phyloP scores from a whole-genome alignment of 2,888 invertebrate genomes.

The Sussaba pulchella region DNA sequence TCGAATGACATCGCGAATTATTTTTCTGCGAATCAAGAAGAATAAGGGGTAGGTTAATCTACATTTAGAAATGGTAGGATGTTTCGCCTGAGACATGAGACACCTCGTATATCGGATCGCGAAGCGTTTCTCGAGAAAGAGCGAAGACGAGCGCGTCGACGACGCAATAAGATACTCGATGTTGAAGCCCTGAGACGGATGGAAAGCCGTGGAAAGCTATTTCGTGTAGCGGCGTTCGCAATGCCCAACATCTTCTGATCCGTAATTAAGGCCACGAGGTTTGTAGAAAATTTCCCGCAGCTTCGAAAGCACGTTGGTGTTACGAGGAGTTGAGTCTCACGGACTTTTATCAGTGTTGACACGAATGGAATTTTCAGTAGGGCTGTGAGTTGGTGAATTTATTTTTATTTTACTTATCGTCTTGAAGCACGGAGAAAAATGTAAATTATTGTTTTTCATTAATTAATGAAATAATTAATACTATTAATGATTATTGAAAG shows the following conservation, averaged over 20 bases:
- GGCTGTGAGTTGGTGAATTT: neutral
- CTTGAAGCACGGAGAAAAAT: no score
- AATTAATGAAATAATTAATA: no score
- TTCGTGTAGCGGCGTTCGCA: constrained; percentile 40
- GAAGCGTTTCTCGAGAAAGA: constrained; percentile 39
- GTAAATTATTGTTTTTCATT: no score
- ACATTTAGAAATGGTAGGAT: neutral
- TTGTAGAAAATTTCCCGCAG: neutral
- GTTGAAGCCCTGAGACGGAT: constrained; percentile 21
- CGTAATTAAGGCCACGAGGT: neutral
- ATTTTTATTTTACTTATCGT: neutral
- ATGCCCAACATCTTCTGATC: constrained; percentile 39
- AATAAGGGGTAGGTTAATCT: no score
- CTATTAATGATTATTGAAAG: no score
- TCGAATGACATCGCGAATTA: no score
- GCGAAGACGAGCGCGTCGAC: neutral
- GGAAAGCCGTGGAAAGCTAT: constrained; percentile 44
- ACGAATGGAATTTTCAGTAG: neutral
- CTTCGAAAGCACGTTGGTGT: neutral
- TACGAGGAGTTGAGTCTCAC: neutral
- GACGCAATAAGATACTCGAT: constrained; percentile 47
- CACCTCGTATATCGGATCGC: constrained; percentile 41
- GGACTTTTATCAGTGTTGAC: neutral
- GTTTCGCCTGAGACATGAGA: constrained; percentile 2
- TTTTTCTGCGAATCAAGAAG: no score